Conservation (phyloP, 2,797 vertebrate genomes). For the Carapus acus region DNA sequence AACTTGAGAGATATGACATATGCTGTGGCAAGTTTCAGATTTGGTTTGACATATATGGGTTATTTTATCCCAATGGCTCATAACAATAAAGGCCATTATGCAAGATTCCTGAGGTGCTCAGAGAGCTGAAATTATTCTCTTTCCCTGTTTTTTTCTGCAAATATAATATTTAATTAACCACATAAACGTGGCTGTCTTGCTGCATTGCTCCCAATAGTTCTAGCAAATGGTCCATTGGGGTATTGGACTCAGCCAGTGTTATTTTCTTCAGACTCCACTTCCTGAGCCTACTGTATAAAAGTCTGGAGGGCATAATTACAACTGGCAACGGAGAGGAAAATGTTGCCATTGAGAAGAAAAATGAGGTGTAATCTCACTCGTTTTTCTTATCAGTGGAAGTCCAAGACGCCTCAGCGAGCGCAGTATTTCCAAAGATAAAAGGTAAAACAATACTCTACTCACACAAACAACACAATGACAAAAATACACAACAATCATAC, state of each 20-base stretch:
- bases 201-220: slow-evolving; percentile 30
- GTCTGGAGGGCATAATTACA: slow-evolving; percentile 67
- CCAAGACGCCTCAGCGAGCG: slow-evolving; percentile 46
- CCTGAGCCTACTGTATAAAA: slow-evolving; percentile 46
- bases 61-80: slow-evolving; percentile 8
- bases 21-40: too few relatives aligned
- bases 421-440: slow-evolving; percentile 56
- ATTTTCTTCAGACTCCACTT: slow-evolving; percentile 53
- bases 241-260: slow-evolving; percentile 34
- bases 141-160: slow-evolving; percentile 1
- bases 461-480: slow-evolving; percentile 37
- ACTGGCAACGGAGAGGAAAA: slow-evolving; percentile 59
- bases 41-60: slow-evolving; percentile 6
- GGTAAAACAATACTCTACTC: slow-evolving; percentile 43
- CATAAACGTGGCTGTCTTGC: slow-evolving; percentile 44
- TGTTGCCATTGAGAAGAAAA: slow-evolving; percentile 65
- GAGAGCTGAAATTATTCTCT: slow-evolving; percentile 22
- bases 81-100: slow-evolving; percentile 28
- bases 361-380: slow-evolving; percentile 60
- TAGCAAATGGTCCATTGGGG: slow-evolving; percentile 35
- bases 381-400: slow-evolving; percentile 63
- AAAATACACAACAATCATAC: slow-evolving; percentile 30
- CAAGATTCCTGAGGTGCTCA: slow-evolving; percentile 13
- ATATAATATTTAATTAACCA: slow-evolving; percentile 53
- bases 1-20: too few relatives aligned